These are phyloP conservation scores for Serripes groenlandicus DNA, from an alignment of 2,888 invertebrate species.

Conservation along the genomic window DNA sequence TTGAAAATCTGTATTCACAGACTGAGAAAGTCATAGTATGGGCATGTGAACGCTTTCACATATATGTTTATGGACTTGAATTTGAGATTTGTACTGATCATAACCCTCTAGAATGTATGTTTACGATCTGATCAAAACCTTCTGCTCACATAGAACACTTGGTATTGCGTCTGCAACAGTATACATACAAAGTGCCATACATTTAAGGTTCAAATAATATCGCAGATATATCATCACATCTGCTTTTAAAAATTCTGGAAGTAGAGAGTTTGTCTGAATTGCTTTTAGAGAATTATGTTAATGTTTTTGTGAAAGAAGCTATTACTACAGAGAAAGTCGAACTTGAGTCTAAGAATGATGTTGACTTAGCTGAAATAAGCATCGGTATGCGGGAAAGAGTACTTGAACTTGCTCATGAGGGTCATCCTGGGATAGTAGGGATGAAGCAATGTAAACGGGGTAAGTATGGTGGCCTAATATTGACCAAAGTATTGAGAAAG, in stretches of 20 bases:
- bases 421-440: constrained; percentile 56
- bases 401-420: constrained; percentile 48
- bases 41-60: constrained; percentile 73
- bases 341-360: constrained; percentile 30
- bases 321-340: constrained; percentile 26
- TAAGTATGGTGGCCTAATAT: constrained; percentile 67
- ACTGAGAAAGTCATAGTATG: constrained; percentile 69
- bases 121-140: constrained; percentile 60
- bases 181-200: constrained; percentile 49
- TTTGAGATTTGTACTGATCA: constrained; percentile 73
- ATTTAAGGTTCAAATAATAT: constrained; percentile 57
- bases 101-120: constrained; percentile 73
- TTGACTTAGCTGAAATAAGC: constrained; percentile 16
- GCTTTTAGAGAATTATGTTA: not conserved
- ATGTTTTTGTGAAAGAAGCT: not conserved
- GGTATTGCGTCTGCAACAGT: constrained; percentile 66
- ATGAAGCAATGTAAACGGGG: constrained; percentile 37
- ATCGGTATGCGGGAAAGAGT: constrained; percentile 21
- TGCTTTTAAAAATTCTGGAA: constrained; percentile 17
- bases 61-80: constrained; percentile 68
- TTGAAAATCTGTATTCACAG: constrained; percentile 68
- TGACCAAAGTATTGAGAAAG: constrained; percentile 25
- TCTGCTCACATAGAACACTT: constrained; percentile 59
- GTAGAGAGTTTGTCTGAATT: not conserved
- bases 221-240: constrained; percentile 53